Conservation (phyloP, 1,140 invertebrate genomes). For the Drosophila eugracilis region DNA sequence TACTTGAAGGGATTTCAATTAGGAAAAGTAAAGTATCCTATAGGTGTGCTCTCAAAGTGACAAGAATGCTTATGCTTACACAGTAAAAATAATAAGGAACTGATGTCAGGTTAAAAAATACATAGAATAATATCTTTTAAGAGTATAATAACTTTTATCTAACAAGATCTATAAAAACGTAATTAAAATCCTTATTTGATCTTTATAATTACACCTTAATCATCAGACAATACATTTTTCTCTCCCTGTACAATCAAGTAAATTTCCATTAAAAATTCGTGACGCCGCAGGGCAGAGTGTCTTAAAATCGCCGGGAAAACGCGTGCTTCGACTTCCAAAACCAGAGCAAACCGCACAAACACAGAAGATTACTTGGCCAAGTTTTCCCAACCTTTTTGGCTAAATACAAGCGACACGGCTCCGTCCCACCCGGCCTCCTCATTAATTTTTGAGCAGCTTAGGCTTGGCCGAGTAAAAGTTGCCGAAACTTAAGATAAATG, state of each 20-base stretch:
- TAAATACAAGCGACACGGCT: conserved; percentile 16
- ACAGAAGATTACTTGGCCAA: conserved; percentile 34
- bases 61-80: background rate
- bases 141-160: no score
- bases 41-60: conserved; percentile 9
- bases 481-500: conserved; percentile 64
- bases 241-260: background rate
- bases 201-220: no score
- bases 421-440: conserved; percentile 28
- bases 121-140: no score
- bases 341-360: conserved; percentile 21
- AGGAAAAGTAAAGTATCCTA: conserved; percentile 25
- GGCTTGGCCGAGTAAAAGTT: conserved; percentile 44
- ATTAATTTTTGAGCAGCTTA: conserved; percentile 68
- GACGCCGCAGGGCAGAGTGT: background rate
- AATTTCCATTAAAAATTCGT: conserved; percentile 23
- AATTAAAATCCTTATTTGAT: no score
- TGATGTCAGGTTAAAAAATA: no score
- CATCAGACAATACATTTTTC: background rate
- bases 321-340: conserved; percentile 45
- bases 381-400: conserved; percentile 37
- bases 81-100: background rate
- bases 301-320: conserved; percentile 24
- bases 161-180: no score
- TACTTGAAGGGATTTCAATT: conserved; percentile 49